A percentile compares a stretch with the other conserved stretches of the same genome.
phyloP scores from a whole-genome alignment of 2,113 vertebrate genomes.

The Xiphophorus hellerii region DNA sequence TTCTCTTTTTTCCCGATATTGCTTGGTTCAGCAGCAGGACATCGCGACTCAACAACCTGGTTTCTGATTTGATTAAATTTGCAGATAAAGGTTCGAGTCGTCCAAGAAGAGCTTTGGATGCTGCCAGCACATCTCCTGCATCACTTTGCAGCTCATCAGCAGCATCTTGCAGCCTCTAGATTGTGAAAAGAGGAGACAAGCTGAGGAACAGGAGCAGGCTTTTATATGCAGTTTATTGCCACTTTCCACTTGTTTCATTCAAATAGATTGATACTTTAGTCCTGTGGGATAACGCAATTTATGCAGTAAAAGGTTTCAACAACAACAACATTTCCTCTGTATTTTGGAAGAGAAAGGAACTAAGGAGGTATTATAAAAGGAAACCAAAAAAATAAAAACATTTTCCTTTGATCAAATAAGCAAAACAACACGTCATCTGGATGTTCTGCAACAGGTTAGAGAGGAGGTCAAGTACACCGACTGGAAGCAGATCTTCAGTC shows the following conservation, averaged over 20 bases:
- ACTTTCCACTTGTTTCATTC: neutral
- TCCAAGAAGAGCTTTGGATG: constrained; percentile 77
- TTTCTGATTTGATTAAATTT: constrained; percentile 74
- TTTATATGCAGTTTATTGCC: no score
- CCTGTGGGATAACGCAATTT: neutral
- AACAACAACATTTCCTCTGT: neutral
- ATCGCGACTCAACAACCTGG: constrained; percentile 76
- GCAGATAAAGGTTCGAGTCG: constrained; percentile 61
- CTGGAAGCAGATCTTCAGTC: neutral
- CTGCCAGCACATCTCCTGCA: constrained; percentile 64
- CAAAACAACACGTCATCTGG: constrained; percentile 29
- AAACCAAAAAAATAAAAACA: neutral
- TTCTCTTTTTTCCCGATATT: constrained; percentile 73
- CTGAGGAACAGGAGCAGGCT: neutral
- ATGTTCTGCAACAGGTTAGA: neutral
- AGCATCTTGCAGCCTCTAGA: constrained; percentile 78
- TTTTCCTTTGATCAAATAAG: constrained; percentile 5
- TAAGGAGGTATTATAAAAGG: neutral
- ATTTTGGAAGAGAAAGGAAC: neutral
- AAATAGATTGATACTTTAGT: neutral
- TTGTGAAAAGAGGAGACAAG: neutral
- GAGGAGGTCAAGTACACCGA: constrained; percentile 8
- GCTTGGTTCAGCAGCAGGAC: constrained; percentile 79
- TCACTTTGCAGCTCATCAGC: constrained; percentile 72
- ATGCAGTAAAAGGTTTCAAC: neutral